Conservation (phyloP, 2,888 invertebrate species). For the Erebia ligea region DNA sequence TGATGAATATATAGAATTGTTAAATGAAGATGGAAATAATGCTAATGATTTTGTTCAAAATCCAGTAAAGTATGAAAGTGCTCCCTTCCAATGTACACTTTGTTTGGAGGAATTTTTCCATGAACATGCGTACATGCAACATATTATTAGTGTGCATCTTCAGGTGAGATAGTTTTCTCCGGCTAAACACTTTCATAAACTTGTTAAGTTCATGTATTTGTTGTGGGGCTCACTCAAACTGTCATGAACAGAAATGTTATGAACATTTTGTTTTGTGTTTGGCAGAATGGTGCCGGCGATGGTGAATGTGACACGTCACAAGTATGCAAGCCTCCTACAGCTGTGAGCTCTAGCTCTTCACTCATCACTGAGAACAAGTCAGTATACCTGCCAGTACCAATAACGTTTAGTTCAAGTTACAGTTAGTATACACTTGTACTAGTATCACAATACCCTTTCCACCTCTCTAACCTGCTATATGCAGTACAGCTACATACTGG, state of each 20-base stretch:
- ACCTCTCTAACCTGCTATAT: too few relatives aligned
- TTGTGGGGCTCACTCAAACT: too few relatives aligned
- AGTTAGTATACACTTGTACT: too few relatives aligned
- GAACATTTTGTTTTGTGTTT: not conserved
- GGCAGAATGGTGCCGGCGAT: not conserved
- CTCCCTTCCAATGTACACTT: not conserved
- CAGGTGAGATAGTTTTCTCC: not conserved
- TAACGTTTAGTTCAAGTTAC: too few relatives aligned
- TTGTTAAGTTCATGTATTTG: too few relatives aligned
- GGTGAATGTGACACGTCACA: not conserved
- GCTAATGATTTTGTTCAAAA: not conserved
- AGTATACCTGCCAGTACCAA: too few relatives aligned
- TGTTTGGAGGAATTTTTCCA: not conserved
- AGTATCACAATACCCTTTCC: too few relatives aligned
- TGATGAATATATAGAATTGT: too few relatives aligned
- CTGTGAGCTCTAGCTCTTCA: not conserved
- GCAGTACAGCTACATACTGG: too few relatives aligned
- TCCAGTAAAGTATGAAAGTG: not conserved
- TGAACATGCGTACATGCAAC: not conserved
- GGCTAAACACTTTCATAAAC: too few relatives aligned
- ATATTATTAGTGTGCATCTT: not conserved
- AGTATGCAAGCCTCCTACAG: not conserved
- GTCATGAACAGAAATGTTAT: too few relatives aligned
- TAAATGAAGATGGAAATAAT: too few relatives aligned
- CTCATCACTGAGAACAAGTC: not conserved